Evolutionary conservation across 2,113 vertebrate genomes (phyloP).

Genomic region (Chamaea fasciata): DNA sequence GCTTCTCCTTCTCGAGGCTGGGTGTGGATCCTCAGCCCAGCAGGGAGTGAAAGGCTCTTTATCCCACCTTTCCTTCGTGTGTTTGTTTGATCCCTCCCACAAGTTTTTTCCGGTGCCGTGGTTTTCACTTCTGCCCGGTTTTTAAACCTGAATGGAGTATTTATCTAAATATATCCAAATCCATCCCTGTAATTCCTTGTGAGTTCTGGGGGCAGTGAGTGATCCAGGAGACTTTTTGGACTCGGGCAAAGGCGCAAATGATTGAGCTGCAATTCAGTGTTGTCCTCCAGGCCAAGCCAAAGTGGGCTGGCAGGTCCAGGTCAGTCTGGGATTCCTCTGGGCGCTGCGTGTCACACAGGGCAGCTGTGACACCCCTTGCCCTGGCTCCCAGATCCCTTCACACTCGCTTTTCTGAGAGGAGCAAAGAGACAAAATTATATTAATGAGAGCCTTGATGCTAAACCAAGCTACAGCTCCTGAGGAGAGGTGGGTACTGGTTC

Average conservation of each 20-base stretch:
- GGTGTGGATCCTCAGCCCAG: background rate
- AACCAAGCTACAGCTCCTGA: background rate
- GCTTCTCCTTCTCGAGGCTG: fast-evolving
- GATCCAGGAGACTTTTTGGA: background rate
- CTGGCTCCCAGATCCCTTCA: background rate
- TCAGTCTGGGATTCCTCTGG: background rate
- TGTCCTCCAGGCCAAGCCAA: background rate
- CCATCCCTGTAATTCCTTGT: background rate
- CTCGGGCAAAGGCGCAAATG: background rate
- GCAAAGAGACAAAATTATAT: background rate
- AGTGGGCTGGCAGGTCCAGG: background rate
- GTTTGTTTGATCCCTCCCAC: conserved; percentile 19
- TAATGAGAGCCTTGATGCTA: background rate
- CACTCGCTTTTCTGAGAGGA: background rate
- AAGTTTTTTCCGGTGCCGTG: conserved; percentile 4
- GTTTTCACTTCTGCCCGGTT: conserved; percentile 6
- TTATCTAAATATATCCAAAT: conserved; percentile 25
- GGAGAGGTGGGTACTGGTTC: background rate
- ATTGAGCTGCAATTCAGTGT: background rate
- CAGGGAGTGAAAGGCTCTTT: conserved; percentile 42
- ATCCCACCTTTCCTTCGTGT: background rate
- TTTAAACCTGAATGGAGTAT: conserved; percentile 25
- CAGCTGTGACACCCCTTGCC: background rate
- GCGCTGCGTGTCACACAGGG: background rate
- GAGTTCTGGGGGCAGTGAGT: background rate